Base-by-base conservation (phyloP, 2,797 vertebrate species). In the Muscicapa comitata region DNA sequence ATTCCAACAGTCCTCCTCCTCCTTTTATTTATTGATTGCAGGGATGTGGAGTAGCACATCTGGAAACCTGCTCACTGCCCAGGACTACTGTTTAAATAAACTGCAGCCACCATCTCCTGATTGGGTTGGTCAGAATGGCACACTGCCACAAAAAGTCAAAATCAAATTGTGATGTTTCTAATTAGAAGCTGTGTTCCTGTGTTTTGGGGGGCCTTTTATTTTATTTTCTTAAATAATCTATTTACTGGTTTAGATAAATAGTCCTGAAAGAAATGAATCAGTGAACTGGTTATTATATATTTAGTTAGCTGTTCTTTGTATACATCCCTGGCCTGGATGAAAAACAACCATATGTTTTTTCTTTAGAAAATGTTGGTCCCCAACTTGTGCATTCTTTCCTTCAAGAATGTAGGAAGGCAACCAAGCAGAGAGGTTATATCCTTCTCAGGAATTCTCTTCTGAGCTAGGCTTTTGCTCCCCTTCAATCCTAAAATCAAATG, bases 21-120 rank as follows among this genome's bases (percentile, higher is more conserved):
- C 83, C 85, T 95, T 96, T 96, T 96, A 97, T 97, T 97, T 97
- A 97, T 97, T 96, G 89, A 92, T 96, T 94, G 74, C 81, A 90
- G 92, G 77, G 91, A 89, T 94, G 88, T 90, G 28, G 45, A 95
- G 81, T 86, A 93, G 82, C 86, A 96, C 96, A 97, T 96, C 95
- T 97, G 96, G 96, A 97, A 96, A 91, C 85, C 72, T 91, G 57
- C 86, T 95, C 93, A 53, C 66, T 91, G 45, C 65, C 47, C 55
- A 23, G 83, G 78, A 94, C 95, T 97, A 96, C 96, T 96, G 95
- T 95, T 96, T 90, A 96, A 93, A 90, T 95, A 94, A 95, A 89
- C 90, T 83, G 47, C 50, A 78, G 40, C 79, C 66, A 25, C 70
- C 37, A 20, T 38, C 58, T 67, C 66, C 65, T 88, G 33, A 55